phyloP scores from a whole-genome alignment of 2,113 vertebrate species.

The Brienomyrus longianalis region DNA sequence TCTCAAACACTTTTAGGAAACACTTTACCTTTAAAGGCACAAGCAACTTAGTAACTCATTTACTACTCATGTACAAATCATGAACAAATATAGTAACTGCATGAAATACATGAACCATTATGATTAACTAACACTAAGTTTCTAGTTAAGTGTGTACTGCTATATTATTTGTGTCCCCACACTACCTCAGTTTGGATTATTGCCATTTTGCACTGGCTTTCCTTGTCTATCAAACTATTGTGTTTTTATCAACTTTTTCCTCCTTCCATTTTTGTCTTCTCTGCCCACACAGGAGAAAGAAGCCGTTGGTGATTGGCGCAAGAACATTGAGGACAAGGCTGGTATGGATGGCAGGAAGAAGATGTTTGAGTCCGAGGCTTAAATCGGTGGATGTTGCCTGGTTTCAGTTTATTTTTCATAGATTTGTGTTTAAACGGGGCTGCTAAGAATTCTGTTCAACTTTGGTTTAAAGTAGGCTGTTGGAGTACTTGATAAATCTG shows the following conservation, averaged over 20 bases:
- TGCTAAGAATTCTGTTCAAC: background rate
- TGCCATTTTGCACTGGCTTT: background rate
- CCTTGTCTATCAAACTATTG: background rate
- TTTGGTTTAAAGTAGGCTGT: background rate
- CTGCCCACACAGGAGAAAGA: background rate
- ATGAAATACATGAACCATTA: background rate
- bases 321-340: constrained; percentile 97
- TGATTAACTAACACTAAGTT: background rate
- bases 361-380: constrained; percentile 84
- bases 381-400: constrained; percentile 24
- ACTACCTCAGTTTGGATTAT: background rate
- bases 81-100: background rate
- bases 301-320: constrained; percentile 88
- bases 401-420: background rate
- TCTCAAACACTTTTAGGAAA: background rate
- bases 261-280: background rate
- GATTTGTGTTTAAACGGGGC: background rate
- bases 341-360: constrained; percentile 96
- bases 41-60: background rate
- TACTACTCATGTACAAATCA: background rate
- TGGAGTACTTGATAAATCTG: background rate
- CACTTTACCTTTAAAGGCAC: background rate
- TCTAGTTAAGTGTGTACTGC: background rate
- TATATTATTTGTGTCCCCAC: background rate
- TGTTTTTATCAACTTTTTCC: background rate